Base-by-base conservation (phyloP, 2,797 vertebrate genomes). In the Sylvia borin region DNA sequence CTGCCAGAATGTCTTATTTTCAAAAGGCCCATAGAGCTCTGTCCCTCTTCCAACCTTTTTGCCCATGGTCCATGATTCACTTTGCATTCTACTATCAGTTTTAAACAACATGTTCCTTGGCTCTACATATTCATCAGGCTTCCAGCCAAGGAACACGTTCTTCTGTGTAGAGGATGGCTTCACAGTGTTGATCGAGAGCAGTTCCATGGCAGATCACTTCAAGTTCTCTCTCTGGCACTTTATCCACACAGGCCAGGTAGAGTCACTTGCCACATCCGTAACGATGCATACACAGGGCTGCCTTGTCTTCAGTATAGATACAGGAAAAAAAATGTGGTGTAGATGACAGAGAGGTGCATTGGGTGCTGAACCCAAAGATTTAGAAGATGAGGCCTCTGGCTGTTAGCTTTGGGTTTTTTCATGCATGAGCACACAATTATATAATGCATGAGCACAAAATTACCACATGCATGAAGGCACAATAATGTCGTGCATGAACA, bases 61-160 rank as follows among this genome's bases (percentile, higher is more conserved):
- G 66, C 47, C 82, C 45, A 2, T 85, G 60, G 42, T 53, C 80
- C 57, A 8, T 66, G 92, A 86, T 83, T 95, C 88, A 89, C 72
- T 85, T 85, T 80, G 75, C 78, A 51, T 92, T 92, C 73, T 92
- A 72, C 85, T 73, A 10, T 70, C 21, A 34, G 54, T 90, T 95
- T 95, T 86, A 97, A 92, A 92, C 92, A 94, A 74, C 62, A 50
- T 94, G 90, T 92, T 96, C 76, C 79, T 90, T 95, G 91, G 73
- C 85, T 96, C 54, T 78, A 73, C 85, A 78, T 55, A 80, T 42
- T 86, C 72, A 81, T 88, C 76, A 75, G 89, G 84, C 91, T 80
- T 60, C 51, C 27, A 83, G 92, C 95, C 93, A 95, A 88, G 73
- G 95, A 94, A 93, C 91, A 80, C 1, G 3, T 72, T 85, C 77